phyloP scores from a whole-genome alignment of 1,140 invertebrate species.

The Aricia agestis region DNA sequence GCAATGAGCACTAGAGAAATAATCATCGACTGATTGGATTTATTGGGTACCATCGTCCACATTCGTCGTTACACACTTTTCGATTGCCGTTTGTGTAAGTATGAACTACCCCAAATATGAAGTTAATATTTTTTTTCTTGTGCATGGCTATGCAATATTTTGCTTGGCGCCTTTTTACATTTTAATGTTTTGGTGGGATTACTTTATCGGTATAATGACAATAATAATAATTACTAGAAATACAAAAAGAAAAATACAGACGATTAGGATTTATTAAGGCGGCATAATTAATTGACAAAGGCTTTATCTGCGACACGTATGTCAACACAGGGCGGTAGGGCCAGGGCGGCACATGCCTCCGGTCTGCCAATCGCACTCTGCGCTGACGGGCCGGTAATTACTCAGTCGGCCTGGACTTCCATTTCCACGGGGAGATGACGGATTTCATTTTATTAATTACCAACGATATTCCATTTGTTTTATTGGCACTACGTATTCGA shows the following conservation, averaged over 20 bases:
- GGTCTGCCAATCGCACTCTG: conserved; percentile 47
- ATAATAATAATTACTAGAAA: no score
- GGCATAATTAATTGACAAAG: conserved; percentile 45
- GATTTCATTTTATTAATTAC: conserved; percentile 6
- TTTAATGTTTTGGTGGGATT: no score
- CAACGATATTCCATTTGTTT: not conserved
- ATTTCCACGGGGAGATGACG: conserved; percentile 24
- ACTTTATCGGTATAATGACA: no score
- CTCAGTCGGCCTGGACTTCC: conserved; percentile 29
- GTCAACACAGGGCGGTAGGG: conserved; percentile 20
- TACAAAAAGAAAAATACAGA: not conserved
- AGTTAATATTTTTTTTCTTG: no score
- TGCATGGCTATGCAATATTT: no score
- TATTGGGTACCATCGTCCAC: no score
- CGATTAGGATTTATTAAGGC: conserved; percentile 6
- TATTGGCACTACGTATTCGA: not conserved
- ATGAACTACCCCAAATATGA: no score
- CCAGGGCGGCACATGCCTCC: conserved; percentile 25
- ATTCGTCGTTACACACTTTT: no score
- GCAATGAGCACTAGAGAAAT: no score
- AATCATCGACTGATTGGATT: no score
- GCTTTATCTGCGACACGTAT: conserved; percentile 40
- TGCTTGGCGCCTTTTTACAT: no score
- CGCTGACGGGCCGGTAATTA: conserved; percentile 40
- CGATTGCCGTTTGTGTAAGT: no score